Conservation (phyloP, 2,888 invertebrate species). For the Scelioninae gen. 1 region DNA sequence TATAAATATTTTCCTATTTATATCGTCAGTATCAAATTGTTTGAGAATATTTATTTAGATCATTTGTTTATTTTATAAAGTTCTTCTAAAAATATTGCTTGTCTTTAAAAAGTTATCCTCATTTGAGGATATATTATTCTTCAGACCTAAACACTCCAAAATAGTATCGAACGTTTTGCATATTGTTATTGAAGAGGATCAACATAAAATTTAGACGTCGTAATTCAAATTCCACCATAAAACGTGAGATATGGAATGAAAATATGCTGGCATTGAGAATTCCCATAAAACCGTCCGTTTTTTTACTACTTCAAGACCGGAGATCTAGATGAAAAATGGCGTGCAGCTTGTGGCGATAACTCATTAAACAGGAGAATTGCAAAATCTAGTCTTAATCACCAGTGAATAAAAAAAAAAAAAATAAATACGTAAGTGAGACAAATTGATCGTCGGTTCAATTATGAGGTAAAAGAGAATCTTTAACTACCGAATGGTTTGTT, state of each 20-base stretch:
- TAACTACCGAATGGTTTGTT: neutral
- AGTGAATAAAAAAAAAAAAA: conserved; percentile 5
- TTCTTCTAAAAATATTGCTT: too few relatives aligned
- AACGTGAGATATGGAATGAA: conserved; percentile 1
- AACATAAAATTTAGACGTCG: neutral
- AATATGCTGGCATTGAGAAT: neutral
- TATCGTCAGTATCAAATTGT: too few relatives aligned
- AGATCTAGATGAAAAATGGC: conserved; percentile 8
- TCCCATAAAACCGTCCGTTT: neutral
- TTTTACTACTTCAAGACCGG: neutral
- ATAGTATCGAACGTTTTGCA: neutral
- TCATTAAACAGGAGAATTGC: neutral
- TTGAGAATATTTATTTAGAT: too few relatives aligned
- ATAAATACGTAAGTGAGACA: neutral
- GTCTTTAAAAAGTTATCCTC: too few relatives aligned
- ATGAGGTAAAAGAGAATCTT: neutral
- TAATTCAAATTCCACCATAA: neutral
- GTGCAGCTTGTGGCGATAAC: conserved; percentile 10
- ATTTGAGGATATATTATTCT: too few relatives aligned
- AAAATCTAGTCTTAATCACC: conserved; percentile 17
- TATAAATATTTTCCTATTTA: too few relatives aligned
- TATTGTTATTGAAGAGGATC: neutral
- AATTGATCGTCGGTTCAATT: neutral
- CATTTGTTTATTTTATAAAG: too few relatives aligned
- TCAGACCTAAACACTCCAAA: too few relatives aligned